These are phyloP conservation scores for Drosophila hawaiiensis DNA, from an alignment of 2,888 invertebrate genomes.

Conservation along the genomic window DNA sequence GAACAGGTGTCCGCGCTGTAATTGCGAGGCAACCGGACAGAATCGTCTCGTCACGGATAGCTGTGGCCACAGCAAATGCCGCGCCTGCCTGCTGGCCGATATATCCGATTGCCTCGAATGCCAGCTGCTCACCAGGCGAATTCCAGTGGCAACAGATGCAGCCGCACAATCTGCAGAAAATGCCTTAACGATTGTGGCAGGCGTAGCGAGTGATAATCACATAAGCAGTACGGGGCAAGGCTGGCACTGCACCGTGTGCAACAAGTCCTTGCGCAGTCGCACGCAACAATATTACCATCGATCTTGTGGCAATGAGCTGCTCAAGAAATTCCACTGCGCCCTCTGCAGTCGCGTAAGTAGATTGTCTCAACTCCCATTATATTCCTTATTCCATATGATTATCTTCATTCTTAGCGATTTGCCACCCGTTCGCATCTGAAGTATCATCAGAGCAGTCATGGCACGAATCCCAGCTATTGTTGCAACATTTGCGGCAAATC, in stretches of 20 bases:
- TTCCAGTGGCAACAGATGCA: background rate
- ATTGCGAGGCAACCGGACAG: slow-evolving; percentile 85
- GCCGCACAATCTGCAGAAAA: background rate
- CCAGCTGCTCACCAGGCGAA: slow-evolving; percentile 2
- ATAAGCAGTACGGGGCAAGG: slow-evolving; percentile 57
- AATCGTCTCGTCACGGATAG: slow-evolving; percentile 90
- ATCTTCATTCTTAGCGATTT: slow-evolving; percentile 87
- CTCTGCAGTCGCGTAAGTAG: slow-evolving; percentile 81
- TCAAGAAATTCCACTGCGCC: slow-evolving; percentile 86
- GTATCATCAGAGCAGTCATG: slow-evolving; percentile 87
- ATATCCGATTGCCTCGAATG: slow-evolving; percentile 87
- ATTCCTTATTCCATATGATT: background rate
- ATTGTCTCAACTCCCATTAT: background rate
- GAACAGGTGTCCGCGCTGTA: slow-evolving; percentile 64
- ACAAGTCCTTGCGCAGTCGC: slow-evolving; percentile 89
- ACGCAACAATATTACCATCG: slow-evolving; percentile 89
- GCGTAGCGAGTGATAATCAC: slow-evolving; percentile 52
- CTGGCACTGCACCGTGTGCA: slow-evolving; percentile 88
- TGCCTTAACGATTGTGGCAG: background rate
- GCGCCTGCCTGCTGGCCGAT: slow-evolving; percentile 89
- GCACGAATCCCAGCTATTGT: slow-evolving; percentile 29
- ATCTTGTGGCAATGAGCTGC: slow-evolving; percentile 87
- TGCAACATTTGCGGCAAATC: slow-evolving; percentile 87
- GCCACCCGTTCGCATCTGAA: slow-evolving; percentile 90
- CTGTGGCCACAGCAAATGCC: slow-evolving; percentile 92